These are phyloP conservation scores for Biston stratarius DNA, from an alignment of 2,888 invertebrate species.

Conservation along the genomic window DNA sequence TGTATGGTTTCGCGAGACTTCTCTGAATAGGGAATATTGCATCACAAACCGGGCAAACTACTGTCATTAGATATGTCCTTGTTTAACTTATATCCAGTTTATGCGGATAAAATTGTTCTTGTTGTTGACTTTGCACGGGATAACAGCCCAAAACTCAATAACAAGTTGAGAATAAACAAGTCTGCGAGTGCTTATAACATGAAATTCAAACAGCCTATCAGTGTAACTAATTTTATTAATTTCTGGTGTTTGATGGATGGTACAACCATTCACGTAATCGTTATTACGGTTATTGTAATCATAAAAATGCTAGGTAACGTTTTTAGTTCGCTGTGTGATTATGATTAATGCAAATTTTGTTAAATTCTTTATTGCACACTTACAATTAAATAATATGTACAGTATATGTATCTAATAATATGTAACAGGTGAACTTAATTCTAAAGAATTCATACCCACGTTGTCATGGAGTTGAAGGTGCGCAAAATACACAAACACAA, in stretches of 20 bases:
- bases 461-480: no score
- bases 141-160: constrained; percentile 34
- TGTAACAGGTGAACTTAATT: no score
- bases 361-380: no score
- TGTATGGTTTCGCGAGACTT: constrained; percentile 25
- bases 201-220: constrained; percentile 12
- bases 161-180: constrained; percentile 30
- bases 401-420: no score
- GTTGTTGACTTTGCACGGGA: constrained; percentile 39
- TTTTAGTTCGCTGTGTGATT: neutral
- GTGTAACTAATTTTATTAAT: constrained; percentile 13
- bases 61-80: constrained; percentile 43
- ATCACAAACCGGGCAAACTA: constrained; percentile 40
- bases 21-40: constrained; percentile 30
- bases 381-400: no score
- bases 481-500: no score
- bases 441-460: no score
- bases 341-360: neutral
- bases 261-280: neutral
- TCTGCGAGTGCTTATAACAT: neutral
- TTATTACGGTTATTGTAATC: constrained; percentile 11
- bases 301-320: constrained; percentile 4
- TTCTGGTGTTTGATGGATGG: neutral
- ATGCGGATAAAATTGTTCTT: constrained; percentile 42
- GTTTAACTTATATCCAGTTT: constrained; percentile 44